Evolutionary conservation across 2,797 vertebrate genomes (phyloP).

Genomic region (Lithobates sylvaticus): DNA sequence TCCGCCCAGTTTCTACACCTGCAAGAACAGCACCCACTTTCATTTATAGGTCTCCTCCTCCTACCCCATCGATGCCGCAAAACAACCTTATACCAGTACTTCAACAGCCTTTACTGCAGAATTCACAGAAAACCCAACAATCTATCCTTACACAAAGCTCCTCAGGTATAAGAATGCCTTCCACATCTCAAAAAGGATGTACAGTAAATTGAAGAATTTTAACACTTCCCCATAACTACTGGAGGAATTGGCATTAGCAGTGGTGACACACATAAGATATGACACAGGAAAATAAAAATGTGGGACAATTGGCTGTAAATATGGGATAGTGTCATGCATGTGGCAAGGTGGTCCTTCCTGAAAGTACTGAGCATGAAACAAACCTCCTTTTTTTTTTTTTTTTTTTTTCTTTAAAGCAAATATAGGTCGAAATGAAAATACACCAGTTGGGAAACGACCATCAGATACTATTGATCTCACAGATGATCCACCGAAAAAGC

Average conservation of each 20-base stretch:
- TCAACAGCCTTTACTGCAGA: conserved; percentile 63
- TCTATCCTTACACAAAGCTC: conserved; percentile 2
- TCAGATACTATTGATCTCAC: conserved; percentile 69
- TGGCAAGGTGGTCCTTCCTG: background rate
- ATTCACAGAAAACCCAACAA: conserved; percentile 25
- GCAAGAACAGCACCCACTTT: conserved; percentile 63
- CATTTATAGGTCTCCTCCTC: conserved; percentile 67
- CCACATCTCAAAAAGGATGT: background rate
- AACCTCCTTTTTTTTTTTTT: no score
- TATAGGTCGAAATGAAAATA: conserved; percentile 65
- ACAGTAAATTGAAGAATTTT: background rate
- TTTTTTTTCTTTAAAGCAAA: conserved; percentile 40
- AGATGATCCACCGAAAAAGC: conserved; percentile 75
- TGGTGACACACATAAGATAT: background rate
- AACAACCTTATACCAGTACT: conserved; percentile 66
- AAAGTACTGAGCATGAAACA: background rate
- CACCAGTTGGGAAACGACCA: conserved; percentile 73
- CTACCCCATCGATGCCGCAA: conserved; percentile 61
- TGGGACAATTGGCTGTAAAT: background rate
- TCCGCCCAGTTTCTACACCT: conserved; percentile 54
- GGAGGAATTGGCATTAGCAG: no score
- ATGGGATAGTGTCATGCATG: background rate
- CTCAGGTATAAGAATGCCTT: conserved; percentile 18
- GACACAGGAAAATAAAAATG: background rate
- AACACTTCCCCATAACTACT: background rate